Evolutionary conservation across 2,113 vertebrate species (phyloP), one percentile per base, ranked within the genome.

Genomic region (Poeciliopsis prolifica): DNA sequence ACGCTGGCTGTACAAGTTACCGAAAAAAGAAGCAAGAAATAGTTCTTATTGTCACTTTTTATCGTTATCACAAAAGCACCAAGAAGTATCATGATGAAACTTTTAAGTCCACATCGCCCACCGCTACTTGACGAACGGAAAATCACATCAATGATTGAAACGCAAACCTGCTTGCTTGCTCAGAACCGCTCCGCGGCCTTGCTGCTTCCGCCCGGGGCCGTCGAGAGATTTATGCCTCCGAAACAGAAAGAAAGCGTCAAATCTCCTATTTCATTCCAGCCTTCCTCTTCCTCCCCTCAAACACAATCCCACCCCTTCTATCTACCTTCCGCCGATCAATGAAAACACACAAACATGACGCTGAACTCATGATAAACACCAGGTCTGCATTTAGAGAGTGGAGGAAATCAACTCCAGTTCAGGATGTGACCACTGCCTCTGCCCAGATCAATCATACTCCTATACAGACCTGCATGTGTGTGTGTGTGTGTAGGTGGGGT

Each of bases 341-440:
- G 84, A 93, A 94, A 95, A 95, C 91, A 93, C 92, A 93, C 93
- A 95, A 94, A 93, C 81, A 91, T 92, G 92, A 94, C 92, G 94
- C 88, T 93, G 91, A 91, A 86, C 84, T 90, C 69, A 83, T 93
- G 94, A 95, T 93, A 93, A 93, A 93, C 92, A 93, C 92, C 92
- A 94, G 94, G 90, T 88, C 91, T 89, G 88, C 85, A 92, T 93
- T 92, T 86, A 85, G 85, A n/a, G n/a, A 90, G 81, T 70, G 82
- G 85, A 92, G 90, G 89, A 94, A 94, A 94, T 94, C 92, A 92
- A 90, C 90, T 91, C 93, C 92, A 93, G 91, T 89, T 92, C 93
- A 94, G 93, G 93, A 95, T 93, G 93, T 94, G 92, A 94, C 93
- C 92, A 87, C 91, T 91, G 85, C 87, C 90, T 91, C 90, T 93